phyloP scores from a whole-genome alignment of 1,140 invertebrate species.

The Trichonephila clavipes region DNA sequence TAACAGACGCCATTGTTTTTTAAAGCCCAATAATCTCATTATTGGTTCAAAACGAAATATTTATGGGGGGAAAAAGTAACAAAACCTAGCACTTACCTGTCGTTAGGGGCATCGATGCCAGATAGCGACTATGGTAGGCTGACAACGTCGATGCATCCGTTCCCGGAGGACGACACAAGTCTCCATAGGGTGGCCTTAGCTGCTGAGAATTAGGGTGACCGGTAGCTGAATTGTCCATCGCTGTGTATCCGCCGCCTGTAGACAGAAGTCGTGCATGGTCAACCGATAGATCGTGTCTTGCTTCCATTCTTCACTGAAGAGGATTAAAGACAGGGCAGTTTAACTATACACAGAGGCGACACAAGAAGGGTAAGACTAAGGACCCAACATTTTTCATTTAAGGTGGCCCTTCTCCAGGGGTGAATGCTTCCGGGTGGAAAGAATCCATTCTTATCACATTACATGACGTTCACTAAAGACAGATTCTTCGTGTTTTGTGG shows the following conservation, averaged over 20 bases:
- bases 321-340: background rate
- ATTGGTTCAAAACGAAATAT: no score
- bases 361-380: slow-evolving; percentile 20
- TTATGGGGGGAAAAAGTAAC: no score
- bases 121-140: slow-evolving; percentile 65
- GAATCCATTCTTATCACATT: slow-evolving; percentile 30
- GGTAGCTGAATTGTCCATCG: slow-evolving; percentile 52
- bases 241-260: slow-evolving; percentile 24
- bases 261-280: slow-evolving; percentile 52
- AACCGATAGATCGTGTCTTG: slow-evolving; percentile 51
- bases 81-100: slow-evolving; percentile 24
- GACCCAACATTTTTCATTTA: slow-evolving; percentile 12
- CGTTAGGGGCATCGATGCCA: slow-evolving; percentile 63
- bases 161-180: slow-evolving; percentile 39
- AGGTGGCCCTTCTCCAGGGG: slow-evolving; percentile 45
- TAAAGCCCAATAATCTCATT: no score
- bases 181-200: slow-evolving; percentile 64
- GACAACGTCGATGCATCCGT: slow-evolving; percentile 54
- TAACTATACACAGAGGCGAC: background rate
- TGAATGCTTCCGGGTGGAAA: background rate
- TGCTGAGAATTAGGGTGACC: slow-evolving; percentile 64
- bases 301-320: slow-evolving; percentile 45
- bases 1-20: no score
- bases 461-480: background rate
- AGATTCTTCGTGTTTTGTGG: slow-evolving; percentile 13